Percentiles rank a stretch among this genome's conserved stretches.
phyloP scores from a whole-genome alignment of 2,888 invertebrate genomes.

The Nipponacmea schrenckii region DNA sequence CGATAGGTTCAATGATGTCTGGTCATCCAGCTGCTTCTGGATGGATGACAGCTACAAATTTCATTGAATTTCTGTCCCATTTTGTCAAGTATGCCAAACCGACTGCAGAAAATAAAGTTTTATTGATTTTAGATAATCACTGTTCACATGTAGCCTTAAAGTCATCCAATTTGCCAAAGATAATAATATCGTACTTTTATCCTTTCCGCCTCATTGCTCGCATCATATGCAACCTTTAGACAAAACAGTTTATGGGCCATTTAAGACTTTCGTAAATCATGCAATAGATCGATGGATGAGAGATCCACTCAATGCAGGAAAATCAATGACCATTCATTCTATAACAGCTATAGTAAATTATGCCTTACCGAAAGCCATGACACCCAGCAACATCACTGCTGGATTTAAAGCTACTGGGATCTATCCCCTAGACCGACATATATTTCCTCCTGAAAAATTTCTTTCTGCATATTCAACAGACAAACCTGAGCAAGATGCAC shows the following conservation, averaged over 20 bases:
- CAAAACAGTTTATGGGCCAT: conserved; percentile 19
- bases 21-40: conserved; percentile 20
- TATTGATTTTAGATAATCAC: conserved; percentile 15
- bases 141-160: background rate
- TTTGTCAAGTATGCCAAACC: conserved; percentile 11
- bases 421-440: conserved; percentile 10
- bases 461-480: background rate
- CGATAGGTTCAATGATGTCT: no score
- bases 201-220: conserved; percentile 22
- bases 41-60: conserved; percentile 23
- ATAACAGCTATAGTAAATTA: background rate
- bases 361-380: conserved; percentile 12
- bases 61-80: conserved; percentile 10
- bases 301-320: conserved; percentile 10
- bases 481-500: no score
- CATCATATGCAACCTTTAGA: conserved; percentile 24
- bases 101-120: conserved; percentile 3
- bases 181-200: conserved; percentile 2
- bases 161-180: conserved; percentile 10
- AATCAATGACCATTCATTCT: conserved; percentile 7
- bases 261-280: background rate
- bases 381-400: conserved; percentile 8
- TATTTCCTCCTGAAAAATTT: conserved; percentile 10
- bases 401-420: conserved; percentile 11
- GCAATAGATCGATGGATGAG: conserved; percentile 13